Evolutionary conservation across 2,888 invertebrate species (phyloP).

Genomic region (Petrolisthes manimaculis): DNA sequence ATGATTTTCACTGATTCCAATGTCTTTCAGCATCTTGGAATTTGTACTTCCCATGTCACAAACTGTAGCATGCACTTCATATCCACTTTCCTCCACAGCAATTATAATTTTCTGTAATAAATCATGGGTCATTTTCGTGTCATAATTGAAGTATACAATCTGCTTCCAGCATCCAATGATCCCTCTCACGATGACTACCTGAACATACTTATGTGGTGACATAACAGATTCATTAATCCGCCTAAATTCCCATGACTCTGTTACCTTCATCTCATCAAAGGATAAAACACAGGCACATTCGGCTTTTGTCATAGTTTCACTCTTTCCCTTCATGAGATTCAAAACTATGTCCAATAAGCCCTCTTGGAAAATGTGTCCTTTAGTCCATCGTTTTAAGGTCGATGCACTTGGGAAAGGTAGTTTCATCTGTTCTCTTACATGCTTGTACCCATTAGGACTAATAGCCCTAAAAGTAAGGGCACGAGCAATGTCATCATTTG

Average conservation of each 20-base stretch:
- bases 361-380: neutral
- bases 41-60: neutral
- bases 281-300: neutral
- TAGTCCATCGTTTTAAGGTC: neutral
- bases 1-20: neutral
- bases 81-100: slow-evolving; percentile 12
- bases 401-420: neutral
- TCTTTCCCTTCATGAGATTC: neutral
- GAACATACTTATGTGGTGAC: slow-evolving; percentile 4
- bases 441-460: neutral
- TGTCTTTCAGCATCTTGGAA: neutral
- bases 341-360: neutral
- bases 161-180: slow-evolving; percentile 4
- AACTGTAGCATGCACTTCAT: neutral
- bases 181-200: slow-evolving; percentile 7
- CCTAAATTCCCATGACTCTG: neutral
- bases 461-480: neutral
- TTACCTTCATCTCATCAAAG: slow-evolving; percentile 10
- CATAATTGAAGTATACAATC: neutral
- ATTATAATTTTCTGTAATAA: neutral
- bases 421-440: neutral
- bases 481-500: neutral
- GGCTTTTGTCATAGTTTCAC: neutral
- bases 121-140: neutral
- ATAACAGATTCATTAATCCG: neutral